Conservation (phyloP, 2,797 vertebrate genomes). For the Sphenodon punctatus region DNA sequence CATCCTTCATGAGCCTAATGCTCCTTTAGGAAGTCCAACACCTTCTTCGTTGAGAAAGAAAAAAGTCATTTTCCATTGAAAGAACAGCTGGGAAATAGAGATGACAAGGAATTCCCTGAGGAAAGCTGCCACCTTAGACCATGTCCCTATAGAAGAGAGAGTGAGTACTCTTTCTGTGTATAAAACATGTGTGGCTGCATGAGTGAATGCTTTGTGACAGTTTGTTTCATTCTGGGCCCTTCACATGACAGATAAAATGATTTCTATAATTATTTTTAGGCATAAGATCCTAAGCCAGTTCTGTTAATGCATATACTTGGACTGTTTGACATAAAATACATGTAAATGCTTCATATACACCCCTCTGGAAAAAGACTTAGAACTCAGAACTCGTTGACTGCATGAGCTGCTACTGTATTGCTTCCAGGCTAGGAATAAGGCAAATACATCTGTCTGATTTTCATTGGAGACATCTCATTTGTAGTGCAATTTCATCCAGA, state of each 20-base stretch:
- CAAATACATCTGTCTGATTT: constrained; percentile 22
- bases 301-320: constrained; percentile 16
- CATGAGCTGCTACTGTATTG: constrained; percentile 26
- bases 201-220: constrained; percentile 46
- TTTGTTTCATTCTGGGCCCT: constrained; percentile 45
- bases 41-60: background rate
- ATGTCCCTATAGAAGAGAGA: background rate
- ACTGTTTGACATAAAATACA: constrained; percentile 36
- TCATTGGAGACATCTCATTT: constrained; percentile 25
- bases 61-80: background rate
- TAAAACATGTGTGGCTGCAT: background rate
- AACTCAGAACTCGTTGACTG: constrained; percentile 42
- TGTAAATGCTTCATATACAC: constrained; percentile 37
- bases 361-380: constrained; percentile 41
- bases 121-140: constrained; percentile 28
- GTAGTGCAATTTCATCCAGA: constrained; percentile 12
- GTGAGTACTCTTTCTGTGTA: background rate
- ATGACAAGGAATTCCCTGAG: background rate
- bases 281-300: constrained; percentile 21
- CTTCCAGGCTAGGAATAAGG: constrained; percentile 27
- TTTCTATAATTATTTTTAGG: constrained; percentile 61
- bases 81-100: background rate
- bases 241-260: constrained; percentile 58
- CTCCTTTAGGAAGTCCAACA: background rate
- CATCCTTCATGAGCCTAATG: background rate